phyloP scores from a whole-genome alignment of 2,888 invertebrate genomes.

The Matsumyia berberina region DNA sequence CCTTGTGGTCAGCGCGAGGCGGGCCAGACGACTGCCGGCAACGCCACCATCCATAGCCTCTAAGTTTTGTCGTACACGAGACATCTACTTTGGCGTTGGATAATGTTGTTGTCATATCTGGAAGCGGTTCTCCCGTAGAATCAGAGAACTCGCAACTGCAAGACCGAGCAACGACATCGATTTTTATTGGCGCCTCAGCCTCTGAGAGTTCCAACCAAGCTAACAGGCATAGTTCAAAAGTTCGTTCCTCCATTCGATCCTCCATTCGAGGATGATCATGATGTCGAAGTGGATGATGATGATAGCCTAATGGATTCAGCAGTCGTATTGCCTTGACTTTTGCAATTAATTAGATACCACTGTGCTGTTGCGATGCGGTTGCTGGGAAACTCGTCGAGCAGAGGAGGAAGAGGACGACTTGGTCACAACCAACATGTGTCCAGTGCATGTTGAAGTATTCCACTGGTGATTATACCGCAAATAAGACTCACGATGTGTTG shows the following conservation, averaged over 20 bases:
- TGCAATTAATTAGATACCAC: slow-evolving; percentile 74
- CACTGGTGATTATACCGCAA: slow-evolving; percentile 68
- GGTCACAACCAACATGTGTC: slow-evolving; percentile 69
- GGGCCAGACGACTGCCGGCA: slow-evolving; percentile 13
- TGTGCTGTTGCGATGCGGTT: slow-evolving; percentile 28
- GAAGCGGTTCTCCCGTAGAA: slow-evolving; percentile 16
- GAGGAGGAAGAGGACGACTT: slow-evolving; percentile 45
- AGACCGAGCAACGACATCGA: not conserved
- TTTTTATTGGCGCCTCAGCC: slow-evolving; percentile 54
- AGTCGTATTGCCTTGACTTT: slow-evolving; percentile 73
- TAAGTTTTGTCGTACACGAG: slow-evolving; percentile 6
- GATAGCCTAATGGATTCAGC: slow-evolving; percentile 72
- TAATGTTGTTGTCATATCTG: slow-evolving; percentile 35
- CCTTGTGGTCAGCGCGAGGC: slow-evolving; percentile 30
- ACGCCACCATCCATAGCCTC: not conserved
- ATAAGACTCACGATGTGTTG: slow-evolving; percentile 73
- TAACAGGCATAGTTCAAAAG: slow-evolving; percentile 59
- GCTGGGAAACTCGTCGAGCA: slow-evolving; percentile 19
- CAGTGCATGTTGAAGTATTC: slow-evolving; percentile 71
- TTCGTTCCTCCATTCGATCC: slow-evolving; percentile 67
- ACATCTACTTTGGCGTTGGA: slow-evolving; percentile 10
- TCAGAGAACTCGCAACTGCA: not conserved
- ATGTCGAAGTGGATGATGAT: slow-evolving; percentile 61
- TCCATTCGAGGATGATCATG: slow-evolving; percentile 60
- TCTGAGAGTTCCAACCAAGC: slow-evolving; percentile 34